Conservation (phyloP, 1,140 invertebrate species). For the Calycopis cecrops region DNA sequence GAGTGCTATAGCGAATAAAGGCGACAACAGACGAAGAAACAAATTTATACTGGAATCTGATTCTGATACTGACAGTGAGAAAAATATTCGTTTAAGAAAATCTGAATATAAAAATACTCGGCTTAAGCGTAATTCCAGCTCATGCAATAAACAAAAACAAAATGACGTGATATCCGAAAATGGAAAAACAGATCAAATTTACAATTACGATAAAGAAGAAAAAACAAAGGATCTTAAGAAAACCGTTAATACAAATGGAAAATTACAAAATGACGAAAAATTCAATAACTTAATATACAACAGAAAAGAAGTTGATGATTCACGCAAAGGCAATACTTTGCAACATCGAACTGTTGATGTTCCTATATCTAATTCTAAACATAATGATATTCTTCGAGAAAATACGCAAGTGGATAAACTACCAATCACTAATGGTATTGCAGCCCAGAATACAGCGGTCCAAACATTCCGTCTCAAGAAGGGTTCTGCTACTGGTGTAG, state of each 20-base stretch:
- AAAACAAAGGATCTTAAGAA: constrained; percentile 49
- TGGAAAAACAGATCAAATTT: constrained; percentile 43
- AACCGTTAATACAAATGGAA: constrained; percentile 16
- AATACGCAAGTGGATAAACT: constrained; percentile 4
- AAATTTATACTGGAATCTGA: constrained; percentile 67
- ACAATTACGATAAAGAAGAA: constrained; percentile 45
- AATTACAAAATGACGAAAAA: constrained; percentile 15
- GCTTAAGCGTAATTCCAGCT: constrained; percentile 64
- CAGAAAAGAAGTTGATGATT: not conserved
- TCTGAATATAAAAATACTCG: constrained; percentile 63
- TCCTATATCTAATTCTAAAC: not conserved
- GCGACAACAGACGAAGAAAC: constrained; percentile 66
- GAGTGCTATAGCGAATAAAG: constrained; percentile 70
- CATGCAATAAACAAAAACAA: constrained; percentile 52
- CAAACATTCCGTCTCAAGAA: constrained; percentile 52
- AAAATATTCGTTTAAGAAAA: constrained; percentile 58
- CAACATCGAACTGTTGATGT: not conserved
- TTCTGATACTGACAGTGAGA: constrained; percentile 68
- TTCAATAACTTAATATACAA: not conserved
- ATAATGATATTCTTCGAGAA: not conserved
- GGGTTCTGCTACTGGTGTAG: constrained; percentile 84
- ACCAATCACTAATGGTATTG: not conserved
- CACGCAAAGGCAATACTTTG: not conserved
- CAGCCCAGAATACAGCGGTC: constrained; percentile 31
- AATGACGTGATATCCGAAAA: constrained; percentile 40